A percentile compares a stretch with the other conserved stretches of the same genome.
phyloP scores from a whole-genome alignment of 2,797 vertebrate genomes.

The Cirrhinus mrigala region DNA sequence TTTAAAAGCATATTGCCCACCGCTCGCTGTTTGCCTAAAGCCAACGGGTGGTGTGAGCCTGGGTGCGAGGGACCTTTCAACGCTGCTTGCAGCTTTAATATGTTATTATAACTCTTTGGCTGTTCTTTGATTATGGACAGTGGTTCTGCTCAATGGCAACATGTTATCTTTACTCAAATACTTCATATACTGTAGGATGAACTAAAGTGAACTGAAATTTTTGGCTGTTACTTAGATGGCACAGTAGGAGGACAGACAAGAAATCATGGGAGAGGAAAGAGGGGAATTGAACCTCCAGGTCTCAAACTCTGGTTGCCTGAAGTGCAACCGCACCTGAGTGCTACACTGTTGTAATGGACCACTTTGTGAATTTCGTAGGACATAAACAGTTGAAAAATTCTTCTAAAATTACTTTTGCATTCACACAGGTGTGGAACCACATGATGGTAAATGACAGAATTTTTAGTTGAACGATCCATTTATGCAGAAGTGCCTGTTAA shows the following conservation, averaged over 20 bases:
- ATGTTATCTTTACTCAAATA: background rate
- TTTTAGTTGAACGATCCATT: background rate
- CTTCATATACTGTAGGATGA: background rate
- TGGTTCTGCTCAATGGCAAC: background rate
- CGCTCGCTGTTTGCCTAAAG: too few relatives aligned
- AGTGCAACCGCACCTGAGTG: background rate
- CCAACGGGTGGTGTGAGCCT: too few relatives aligned
- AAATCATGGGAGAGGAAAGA: background rate
- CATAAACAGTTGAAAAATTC: background rate
- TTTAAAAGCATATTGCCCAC: too few relatives aligned
- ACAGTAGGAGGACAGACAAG: background rate
- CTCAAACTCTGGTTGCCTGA: background rate
- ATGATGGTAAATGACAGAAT: background rate
- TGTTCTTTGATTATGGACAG: background rate
- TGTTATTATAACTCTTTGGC: background rate
- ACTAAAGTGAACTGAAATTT: background rate
- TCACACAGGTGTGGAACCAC: background rate
- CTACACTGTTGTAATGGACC: background rate
- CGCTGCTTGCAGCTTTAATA: background rate
- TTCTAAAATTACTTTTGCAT: background rate
- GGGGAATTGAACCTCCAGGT: background rate
- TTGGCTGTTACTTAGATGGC: background rate
- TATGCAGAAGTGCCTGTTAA: background rate
- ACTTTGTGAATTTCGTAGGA: background rate
- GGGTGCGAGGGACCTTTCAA: too few relatives aligned